Evolutionary conservation across 2,888 invertebrate genomes (phyloP).

Genomic region (Cynaeus angustus): DNA sequence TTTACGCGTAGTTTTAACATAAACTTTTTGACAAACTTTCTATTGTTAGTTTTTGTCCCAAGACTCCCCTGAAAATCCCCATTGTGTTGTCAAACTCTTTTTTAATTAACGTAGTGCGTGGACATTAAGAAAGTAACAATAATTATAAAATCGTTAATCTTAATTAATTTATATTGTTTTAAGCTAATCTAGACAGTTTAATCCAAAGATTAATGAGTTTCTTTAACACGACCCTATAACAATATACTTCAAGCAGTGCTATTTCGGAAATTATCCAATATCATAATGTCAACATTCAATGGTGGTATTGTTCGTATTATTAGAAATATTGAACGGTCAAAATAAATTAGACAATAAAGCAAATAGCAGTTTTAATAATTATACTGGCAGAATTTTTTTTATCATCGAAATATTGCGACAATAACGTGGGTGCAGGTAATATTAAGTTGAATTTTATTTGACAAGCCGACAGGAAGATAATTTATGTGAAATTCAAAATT

Average conservation of each 20-base stretch:
- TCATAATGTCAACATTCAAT: no score
- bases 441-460: no score
- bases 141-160: not conserved
- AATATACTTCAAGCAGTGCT: no score
- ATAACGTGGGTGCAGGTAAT: no score
- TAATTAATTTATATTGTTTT: not conserved
- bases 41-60: not conserved
- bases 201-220: conserved; percentile 30
- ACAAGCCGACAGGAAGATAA: no score
- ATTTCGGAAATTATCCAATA: not conserved
- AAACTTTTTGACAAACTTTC: not conserved
- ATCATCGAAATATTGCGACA: no score
- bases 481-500: no score
- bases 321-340: no score
- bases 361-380: not conserved
- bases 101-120: not conserved
- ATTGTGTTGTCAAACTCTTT: not conserved
- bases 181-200: conserved; percentile 10
- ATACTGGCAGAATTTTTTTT: no score
- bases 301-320: no score
- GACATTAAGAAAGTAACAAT: not conserved
- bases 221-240: not conserved
- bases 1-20: not conserved
- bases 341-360: no score
- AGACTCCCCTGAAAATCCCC: not conserved